Percentiles rank a stretch among this genome's conserved stretches.
phyloP scores from a whole-genome alignment of 1,140 invertebrate genomes.

The Bombus cullumanus region DNA sequence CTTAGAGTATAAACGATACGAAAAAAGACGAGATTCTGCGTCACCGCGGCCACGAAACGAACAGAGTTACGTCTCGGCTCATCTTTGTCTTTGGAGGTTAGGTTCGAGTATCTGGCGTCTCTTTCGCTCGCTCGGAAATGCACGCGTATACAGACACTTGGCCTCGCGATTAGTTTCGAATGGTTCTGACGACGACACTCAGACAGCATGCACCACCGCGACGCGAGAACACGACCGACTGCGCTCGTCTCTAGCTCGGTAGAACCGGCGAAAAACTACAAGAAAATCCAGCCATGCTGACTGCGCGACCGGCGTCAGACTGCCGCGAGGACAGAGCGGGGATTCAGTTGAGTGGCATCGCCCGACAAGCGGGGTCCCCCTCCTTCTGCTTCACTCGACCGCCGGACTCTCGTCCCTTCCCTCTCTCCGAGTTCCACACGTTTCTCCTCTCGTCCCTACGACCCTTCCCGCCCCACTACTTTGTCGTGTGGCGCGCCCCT shows the following conservation, averaged over 20 bases:
- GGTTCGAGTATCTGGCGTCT: conserved; percentile 68
- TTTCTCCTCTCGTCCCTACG: conserved; percentile 28
- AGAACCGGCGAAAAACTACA: conserved; percentile 61
- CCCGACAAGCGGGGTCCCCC: conserved; percentile 66
- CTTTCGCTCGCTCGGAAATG: conserved; percentile 2
- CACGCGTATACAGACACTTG: neutral
- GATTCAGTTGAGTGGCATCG: conserved; percentile 76
- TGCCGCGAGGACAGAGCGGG: conserved; percentile 77
- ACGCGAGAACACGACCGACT: conserved; percentile 1
- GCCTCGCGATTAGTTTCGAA: neutral
- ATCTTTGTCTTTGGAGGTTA: conserved; percentile 72
- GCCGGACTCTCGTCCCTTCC: conserved; percentile 5
- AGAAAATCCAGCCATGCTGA: conserved; percentile 71
- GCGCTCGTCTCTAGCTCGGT: conserved; percentile 42
- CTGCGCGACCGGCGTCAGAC: conserved; percentile 82
- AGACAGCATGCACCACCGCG: conserved; percentile 23
- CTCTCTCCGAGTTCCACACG: no score
- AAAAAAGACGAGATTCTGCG: conserved; percentile 7
- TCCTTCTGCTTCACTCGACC: conserved; percentile 1
- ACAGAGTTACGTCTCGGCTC: conserved; percentile 40
- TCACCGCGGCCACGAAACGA: conserved; percentile 25
- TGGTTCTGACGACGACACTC: neutral
- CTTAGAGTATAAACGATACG: neutral
- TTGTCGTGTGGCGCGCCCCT: neutral
- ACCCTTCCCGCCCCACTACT: conserved; percentile 34